Evolutionary conservation across 64 coral and sea anemone species (phyloP), one percentile per base, ranked within the genome.

Genomic region (Acropora tenuis): DNA sequence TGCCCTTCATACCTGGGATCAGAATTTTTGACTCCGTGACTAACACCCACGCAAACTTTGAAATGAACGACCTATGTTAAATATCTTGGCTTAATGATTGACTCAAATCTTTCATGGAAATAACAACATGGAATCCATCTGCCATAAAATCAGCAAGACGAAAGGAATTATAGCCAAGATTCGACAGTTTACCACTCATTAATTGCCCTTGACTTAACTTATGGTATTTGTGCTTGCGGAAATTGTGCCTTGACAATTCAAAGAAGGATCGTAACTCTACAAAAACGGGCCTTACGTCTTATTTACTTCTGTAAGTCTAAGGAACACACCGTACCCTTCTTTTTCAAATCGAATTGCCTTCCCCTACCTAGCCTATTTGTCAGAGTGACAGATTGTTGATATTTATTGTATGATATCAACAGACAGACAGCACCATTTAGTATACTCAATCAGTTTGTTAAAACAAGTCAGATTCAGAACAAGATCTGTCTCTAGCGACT

Each of bases 351-450:
- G n/a, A 73, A 41, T 73, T 73, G 4, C 69, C 69, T 73, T 73
- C 41, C 69, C 69, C 69, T 73, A 73, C 69, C n/a, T 73, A 73
- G 69, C 3, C 69, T 73, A 73, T 73, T 73, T 73, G 20, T 73
- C 1, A 42, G 69, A 73, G 69, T n/a, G n/a, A n/a, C n/a, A n/a
- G n/a, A 73, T 73, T 20, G 69, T 63, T 12, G 59, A 8, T 63
- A 63, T 63, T 63, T 63, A 63, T 4, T 63, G 59, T 63, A 63
- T 63, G 59, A 63, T 63, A 63, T 63, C 1, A 63, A 63, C 59
- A 63, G 59, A 63, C 59, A 63, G 59, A 0, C 59, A 63, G 59
- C 59, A 63, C 59, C 12, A 9, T 7, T 1, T 12, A 63, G 50
- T 53, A 63, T 63, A 73, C 69, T 73, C 18, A 20, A 42, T 73